Percentiles rank a stretch among this genome's conserved stretches.
Conservation (phyloP, 2,797 vertebrate genomes). For the Platalea minor region DNA sequence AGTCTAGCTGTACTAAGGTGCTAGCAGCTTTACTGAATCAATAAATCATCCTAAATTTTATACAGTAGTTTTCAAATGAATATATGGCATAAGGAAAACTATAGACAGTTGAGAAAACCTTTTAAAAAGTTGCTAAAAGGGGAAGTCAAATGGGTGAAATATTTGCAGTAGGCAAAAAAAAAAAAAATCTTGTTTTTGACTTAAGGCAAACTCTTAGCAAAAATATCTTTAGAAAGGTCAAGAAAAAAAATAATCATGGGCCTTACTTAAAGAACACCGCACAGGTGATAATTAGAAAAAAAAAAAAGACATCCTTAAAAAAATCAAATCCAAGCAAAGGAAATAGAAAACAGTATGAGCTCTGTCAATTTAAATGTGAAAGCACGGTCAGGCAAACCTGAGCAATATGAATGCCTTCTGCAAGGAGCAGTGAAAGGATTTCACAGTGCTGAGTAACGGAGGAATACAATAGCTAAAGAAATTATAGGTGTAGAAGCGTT, state of each 20-base stretch:
- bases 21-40: neutral
- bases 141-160: neutral
- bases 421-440: neutral
- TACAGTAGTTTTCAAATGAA: neutral
- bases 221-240: neutral
- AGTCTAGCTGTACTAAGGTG: neutral
- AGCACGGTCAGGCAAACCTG: neutral
- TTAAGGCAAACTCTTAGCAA: neutral
- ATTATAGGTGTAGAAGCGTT: neutral
- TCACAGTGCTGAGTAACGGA: neutral
- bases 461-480: neutral
- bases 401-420: neutral
- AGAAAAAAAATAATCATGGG: neutral
- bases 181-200: neutral
- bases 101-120: neutral
- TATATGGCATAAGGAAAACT: neutral
- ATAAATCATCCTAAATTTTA: neutral
- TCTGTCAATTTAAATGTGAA: neutral
- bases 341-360: neutral
- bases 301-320: neutral
- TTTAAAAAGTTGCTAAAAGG: neutral
- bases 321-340: neutral
- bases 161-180: neutral
- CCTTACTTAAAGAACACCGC: neutral
- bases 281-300: slow-evolving; percentile 8